phyloP scores from a whole-genome alignment of 2,888 invertebrate genomes.

The Bellardia pandia region DNA sequence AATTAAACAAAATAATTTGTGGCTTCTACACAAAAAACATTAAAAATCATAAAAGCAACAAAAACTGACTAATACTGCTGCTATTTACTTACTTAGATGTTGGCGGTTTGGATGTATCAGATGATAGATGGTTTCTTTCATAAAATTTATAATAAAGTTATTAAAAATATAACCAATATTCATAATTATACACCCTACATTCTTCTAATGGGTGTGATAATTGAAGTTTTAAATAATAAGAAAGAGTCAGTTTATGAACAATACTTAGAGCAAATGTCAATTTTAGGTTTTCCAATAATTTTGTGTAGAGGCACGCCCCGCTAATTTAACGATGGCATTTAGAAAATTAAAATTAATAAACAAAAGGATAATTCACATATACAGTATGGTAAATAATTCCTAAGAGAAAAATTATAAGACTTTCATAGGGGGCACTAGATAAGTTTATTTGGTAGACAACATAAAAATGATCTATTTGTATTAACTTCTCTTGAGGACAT shows the following conservation, averaged over 20 bases:
- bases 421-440: too few relatives aligned
- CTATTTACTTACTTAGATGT: neutral
- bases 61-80: conserved; percentile 27
- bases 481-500: too few relatives aligned
- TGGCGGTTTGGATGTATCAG: conserved; percentile 14
- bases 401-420: too few relatives aligned
- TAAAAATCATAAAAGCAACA: conserved; percentile 12
- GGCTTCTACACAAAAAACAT: conserved; percentile 47
- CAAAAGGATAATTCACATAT: neutral
- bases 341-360: neutral
- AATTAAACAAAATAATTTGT: conserved; percentile 73
- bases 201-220: conserved; percentile 35
- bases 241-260: neutral
- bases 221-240: neutral
- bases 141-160: conserved; percentile 15
- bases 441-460: too few relatives aligned
- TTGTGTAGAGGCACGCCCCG: neutral
- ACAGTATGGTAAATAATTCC: neutral
- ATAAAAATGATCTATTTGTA: too few relatives aligned
- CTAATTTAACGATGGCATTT: neutral
- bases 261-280: conserved; percentile 25
- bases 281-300: neutral
- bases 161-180: conserved; percentile 2
- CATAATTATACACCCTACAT: conserved; percentile 18
- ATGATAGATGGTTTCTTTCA: conserved; percentile 3